Evolutionary conservation across 2,888 invertebrate genomes (phyloP).

Genomic region (Abscondita cerata): DNA sequence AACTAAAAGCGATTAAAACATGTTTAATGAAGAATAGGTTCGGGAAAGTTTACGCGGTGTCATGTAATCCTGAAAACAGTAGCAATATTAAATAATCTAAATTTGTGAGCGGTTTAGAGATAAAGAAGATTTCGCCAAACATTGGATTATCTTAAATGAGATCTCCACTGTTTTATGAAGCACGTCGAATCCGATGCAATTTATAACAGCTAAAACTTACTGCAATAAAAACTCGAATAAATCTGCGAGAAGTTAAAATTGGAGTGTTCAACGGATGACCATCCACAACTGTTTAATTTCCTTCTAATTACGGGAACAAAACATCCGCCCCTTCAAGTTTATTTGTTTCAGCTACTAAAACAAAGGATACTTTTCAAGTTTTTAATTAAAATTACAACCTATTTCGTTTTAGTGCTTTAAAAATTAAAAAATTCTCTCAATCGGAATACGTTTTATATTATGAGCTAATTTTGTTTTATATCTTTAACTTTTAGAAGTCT

Average conservation of each 20-base stretch:
- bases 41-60: slow-evolving; percentile 29
- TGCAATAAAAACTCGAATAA: slow-evolving; percentile 49
- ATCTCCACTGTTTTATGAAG: slow-evolving; percentile 49
- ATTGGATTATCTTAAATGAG: slow-evolving; percentile 46
- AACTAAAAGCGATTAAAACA: neutral
- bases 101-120: slow-evolving; percentile 48
- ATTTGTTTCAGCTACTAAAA: slow-evolving; percentile 57
- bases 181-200: slow-evolving; percentile 51
- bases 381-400: slow-evolving; percentile 60
- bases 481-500: slow-evolving; percentile 32
- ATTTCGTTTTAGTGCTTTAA: slow-evolving; percentile 57
- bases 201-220: slow-evolving; percentile 46
- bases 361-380: slow-evolving; percentile 59
- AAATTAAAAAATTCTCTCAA: slow-evolving; percentile 52
- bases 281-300: slow-evolving; percentile 56
- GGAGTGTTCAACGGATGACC: slow-evolving; percentile 50
- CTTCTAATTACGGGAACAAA: slow-evolving; percentile 58
- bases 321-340: slow-evolving; percentile 55
- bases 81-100: slow-evolving; percentile 52
- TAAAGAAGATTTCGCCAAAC: slow-evolving; percentile 41
- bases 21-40: slow-evolving; percentile 5
- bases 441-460: slow-evolving; percentile 34
- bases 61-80: slow-evolving; percentile 30
- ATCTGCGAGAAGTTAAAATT: slow-evolving; percentile 51
- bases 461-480: slow-evolving; percentile 32